Percentiles rank a stretch among this genome's conserved stretches.
Conservation (phyloP, 2,113 vertebrate genomes). For the Cromileptes altivelis region DNA sequence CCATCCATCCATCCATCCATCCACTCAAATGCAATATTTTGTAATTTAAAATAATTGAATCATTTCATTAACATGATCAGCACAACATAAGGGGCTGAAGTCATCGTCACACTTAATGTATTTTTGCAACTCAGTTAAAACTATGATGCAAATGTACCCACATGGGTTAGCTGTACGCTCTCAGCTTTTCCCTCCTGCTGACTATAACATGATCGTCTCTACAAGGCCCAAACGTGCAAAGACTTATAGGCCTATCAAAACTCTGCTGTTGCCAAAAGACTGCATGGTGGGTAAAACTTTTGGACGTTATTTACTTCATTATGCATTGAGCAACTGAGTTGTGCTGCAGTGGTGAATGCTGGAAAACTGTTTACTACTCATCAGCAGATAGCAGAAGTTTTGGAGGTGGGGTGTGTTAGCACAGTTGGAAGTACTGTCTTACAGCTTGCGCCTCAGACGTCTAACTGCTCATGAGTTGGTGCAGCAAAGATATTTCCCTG, state of each 20-base stretch:
- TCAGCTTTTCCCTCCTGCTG: not conserved
- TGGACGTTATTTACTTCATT: slow-evolving; percentile 17
- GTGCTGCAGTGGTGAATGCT: slow-evolving; percentile 7
- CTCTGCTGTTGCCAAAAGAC: not conserved
- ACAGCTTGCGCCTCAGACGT: slow-evolving; percentile 15
- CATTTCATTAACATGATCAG: not conserved
- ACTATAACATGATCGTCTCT: not conserved
- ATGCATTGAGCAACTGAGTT: slow-evolving; percentile 5
- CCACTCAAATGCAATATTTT: no score
- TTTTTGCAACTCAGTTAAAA: not conserved
- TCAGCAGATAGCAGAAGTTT: slow-evolving; percentile 48
- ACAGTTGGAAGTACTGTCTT: slow-evolving; percentile 8
- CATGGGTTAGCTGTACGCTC: not conserved
- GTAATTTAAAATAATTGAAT: no score
- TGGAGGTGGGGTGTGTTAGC: slow-evolving; percentile 31
- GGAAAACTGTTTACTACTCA: slow-evolving; percentile 37
- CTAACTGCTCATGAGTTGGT: not conserved
- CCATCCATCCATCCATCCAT: not conserved
- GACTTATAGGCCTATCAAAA: not conserved
- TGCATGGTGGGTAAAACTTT: not conserved
- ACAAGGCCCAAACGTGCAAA: not conserved
- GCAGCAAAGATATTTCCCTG: not conserved
- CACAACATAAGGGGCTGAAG: not conserved
- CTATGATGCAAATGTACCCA: not conserved
- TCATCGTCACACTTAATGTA: not conserved